These are phyloP conservation scores for Dasysyrphus albostriatus DNA, from an alignment of 2,888 invertebrate genomes.

Conservation along the genomic window DNA sequence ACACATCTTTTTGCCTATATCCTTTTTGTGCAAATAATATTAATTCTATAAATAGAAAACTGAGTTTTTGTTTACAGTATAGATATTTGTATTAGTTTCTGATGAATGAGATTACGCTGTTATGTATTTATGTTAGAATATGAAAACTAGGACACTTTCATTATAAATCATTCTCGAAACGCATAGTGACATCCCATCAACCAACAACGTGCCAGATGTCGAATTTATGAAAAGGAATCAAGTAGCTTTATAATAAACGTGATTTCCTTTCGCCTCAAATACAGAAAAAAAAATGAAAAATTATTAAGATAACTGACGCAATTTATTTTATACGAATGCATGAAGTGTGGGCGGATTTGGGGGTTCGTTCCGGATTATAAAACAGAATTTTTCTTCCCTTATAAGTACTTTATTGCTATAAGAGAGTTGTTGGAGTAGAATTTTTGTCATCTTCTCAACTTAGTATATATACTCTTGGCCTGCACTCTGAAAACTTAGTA, in stretches of 20 bases:
- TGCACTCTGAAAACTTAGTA: neutral
- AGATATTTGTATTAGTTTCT: neutral
- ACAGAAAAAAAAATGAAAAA: neutral
- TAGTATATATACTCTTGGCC: neutral
- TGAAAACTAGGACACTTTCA: constrained; percentile 4
- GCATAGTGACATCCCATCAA: neutral
- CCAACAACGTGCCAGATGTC: constrained; percentile 15
- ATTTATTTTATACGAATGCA: constrained; percentile 2
- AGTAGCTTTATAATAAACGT: constrained; percentile 10
- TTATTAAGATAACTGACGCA: constrained; percentile 8
- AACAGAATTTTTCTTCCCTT: neutral
- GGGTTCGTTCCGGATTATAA: constrained; percentile 12
- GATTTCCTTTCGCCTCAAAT: neutral
- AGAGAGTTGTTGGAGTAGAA: neutral
- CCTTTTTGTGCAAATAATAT: constrained; percentile 13
- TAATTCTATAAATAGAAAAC: neutral
- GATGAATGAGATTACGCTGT: constrained; percentile 2
- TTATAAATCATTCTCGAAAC: neutral
- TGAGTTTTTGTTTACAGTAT: neutral
- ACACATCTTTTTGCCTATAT: neutral
- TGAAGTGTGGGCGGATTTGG: neutral
- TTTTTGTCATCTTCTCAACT: neutral
- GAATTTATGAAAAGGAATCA: constrained; percentile 13
- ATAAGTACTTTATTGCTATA: neutral
- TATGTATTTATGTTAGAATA: neutral